A percentile compares a stretch with the other conserved stretches of the same genome.
These are phyloP conservation scores for Gryon sp. DNA, from an alignment of 1,140 invertebrate species.

Conservation along the genomic window DNA sequence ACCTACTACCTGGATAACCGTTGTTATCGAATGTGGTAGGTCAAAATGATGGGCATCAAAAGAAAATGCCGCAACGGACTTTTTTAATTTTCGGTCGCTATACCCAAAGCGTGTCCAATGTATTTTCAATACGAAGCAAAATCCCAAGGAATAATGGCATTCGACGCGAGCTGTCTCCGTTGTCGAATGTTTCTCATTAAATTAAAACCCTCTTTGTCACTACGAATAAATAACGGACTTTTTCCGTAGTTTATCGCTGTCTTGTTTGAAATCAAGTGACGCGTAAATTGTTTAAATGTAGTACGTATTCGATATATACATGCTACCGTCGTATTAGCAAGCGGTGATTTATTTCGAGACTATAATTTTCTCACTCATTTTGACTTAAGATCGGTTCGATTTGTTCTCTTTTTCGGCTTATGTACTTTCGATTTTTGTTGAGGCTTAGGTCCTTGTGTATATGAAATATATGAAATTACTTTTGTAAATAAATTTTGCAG, in stretches of 20 bases:
- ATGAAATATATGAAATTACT: too few species aligned
- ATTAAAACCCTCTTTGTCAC: constrained; percentile 40
- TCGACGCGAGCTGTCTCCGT: constrained; percentile 22
- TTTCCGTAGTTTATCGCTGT: constrained; percentile 11
- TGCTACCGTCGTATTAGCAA: too few species aligned
- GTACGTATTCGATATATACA: background rate
- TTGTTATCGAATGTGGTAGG: constrained; percentile 58
- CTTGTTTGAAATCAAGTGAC: constrained; percentile 37
- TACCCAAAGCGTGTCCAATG: constrained; percentile 52
- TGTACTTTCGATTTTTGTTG: too few species aligned
- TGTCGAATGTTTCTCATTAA: constrained; percentile 36
- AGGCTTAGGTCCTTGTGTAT: too few species aligned
- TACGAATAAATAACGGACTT: constrained; percentile 28
- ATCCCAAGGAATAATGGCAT: constrained; percentile 29
- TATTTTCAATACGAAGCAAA: constrained; percentile 51
- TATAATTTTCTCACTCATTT: too few species aligned
- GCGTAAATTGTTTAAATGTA: constrained; percentile 17
- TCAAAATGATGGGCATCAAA: constrained; percentile 43
- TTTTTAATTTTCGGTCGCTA: constrained; percentile 36
- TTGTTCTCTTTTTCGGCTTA: too few species aligned
- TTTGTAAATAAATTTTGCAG: too few species aligned
- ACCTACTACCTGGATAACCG: constrained; percentile 26
- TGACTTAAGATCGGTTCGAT: too few species aligned
- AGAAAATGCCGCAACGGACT: constrained; percentile 38
- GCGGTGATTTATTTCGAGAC: too few species aligned